Percentiles rank a stretch among this genome's conserved stretches.
phyloP scores from a whole-genome alignment of 2,888 invertebrate species.

The Drosophila acutilabella region DNA sequence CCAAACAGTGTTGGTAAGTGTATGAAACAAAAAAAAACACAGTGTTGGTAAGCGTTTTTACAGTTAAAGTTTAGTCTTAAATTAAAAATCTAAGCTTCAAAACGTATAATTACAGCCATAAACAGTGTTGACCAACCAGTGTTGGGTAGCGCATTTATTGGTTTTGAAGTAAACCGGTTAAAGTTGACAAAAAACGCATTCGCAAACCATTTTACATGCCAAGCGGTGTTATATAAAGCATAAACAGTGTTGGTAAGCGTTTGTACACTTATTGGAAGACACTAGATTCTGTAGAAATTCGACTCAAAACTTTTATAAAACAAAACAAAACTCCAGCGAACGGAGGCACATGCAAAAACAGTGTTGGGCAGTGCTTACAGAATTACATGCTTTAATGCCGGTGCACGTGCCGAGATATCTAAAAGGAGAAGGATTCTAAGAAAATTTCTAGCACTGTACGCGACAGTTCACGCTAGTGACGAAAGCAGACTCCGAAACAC shows the following conservation, averaged over 20 bases:
- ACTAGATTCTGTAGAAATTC: too few relatives aligned
- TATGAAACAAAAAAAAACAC: background rate
- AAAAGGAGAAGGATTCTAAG: conserved; percentile 2
- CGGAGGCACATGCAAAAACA: conserved; percentile 29
- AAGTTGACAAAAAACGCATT: too few relatives aligned
- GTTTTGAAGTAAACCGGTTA: too few relatives aligned
- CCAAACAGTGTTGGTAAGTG: too few relatives aligned
- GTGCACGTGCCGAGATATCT: conserved; percentile 17
- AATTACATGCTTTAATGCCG: conserved; percentile 1
- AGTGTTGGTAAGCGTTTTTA: too few relatives aligned
- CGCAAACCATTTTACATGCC: too few relatives aligned
- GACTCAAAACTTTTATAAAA: background rate
- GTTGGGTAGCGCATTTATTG: too few relatives aligned
- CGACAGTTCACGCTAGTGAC: too few relatives aligned
- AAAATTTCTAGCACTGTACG: background rate
- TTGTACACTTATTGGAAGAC: background rate
- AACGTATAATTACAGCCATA: too few relatives aligned
- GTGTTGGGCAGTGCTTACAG: conserved; percentile 29
- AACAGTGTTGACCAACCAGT: too few relatives aligned
- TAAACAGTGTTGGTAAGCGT: background rate
- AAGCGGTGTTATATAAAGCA: background rate
- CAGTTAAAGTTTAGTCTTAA: too few relatives aligned
- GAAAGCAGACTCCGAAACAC: conserved; percentile 1
- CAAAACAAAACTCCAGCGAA: conserved; percentile 6
- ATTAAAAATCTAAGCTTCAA: too few relatives aligned